Base-by-base conservation (phyloP, 1,140 invertebrate genomes). In the Galendromus occidentalis region DNA sequence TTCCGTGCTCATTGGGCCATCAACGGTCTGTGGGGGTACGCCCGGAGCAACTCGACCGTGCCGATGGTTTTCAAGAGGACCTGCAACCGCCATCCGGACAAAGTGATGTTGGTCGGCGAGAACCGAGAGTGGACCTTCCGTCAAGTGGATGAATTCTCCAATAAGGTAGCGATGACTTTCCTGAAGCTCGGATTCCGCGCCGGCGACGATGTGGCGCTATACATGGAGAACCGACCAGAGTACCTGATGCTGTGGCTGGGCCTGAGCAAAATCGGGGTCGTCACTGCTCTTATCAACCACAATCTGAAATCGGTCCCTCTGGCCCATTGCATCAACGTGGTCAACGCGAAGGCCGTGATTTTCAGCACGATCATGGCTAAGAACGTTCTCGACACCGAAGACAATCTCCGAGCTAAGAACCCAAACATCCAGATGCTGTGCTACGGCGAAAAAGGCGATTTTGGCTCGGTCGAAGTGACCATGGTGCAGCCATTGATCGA, bases 171-270 rank as follows among this genome's bases (percentile, higher is more conserved):
- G 0, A 82, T 84, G 69, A 87, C 81, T 70, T 90, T 91, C 69
- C 82, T 85, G 72, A 74, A 76, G 6, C 73, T 85, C 64, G 83
- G 84, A 0, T 80, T 84, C 65, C 76, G 80, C 42, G 79, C 80
- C 20, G 87, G 85, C 4, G 87, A 95, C 71, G 83, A 84, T 7
- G 81, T 96, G 14, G 87, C 87, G 0, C 70, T 98, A 2, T 81
- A 90, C 39, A 84, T 95, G 84, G 88, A 91, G 69, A 85, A 80
- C 74, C 78, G 84, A 44, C 83, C 84, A 0, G 87, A 93, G 74
- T 92, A 86, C 73, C 79, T 88, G 2, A 84, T 82, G 68, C 79
- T 87, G n/a, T 95, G 91, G 90, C 75, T 96, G 1, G 91, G 89
- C 0, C 74, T 95, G 7, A 70, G 71, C 5, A 72, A 72, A 66